Conservation (phyloP, 2,113 vertebrate genomes). For the Pithys albifrons region DNA sequence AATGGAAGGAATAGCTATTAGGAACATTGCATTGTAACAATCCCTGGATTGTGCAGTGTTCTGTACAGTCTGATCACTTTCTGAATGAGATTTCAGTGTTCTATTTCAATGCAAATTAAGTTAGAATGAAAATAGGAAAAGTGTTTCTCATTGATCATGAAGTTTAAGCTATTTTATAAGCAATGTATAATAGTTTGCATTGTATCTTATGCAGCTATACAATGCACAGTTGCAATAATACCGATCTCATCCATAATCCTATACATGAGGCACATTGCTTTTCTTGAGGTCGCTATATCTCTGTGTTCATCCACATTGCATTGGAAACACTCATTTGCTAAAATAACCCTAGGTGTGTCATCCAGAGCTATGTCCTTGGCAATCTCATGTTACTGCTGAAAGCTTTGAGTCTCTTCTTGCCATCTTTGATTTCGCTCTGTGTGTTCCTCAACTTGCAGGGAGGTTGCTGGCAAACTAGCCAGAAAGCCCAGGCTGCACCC, state of each 20-base stretch:
- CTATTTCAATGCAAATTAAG: neutral
- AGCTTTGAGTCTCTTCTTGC: neutral
- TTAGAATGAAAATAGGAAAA: neutral
- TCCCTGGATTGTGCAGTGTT: neutral
- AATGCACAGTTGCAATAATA: neutral
- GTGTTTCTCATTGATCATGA: neutral
- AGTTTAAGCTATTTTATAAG: neutral
- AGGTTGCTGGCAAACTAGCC: neutral
- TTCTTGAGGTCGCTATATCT: neutral
- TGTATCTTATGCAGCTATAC: neutral
- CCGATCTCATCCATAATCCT: neutral
- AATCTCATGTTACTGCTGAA: neutral
- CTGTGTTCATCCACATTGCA: neutral
- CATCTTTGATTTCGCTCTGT: neutral
- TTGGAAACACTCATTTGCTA: slow-evolving; percentile 8
- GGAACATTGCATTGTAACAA: rapidly evolving
- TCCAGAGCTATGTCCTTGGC: slow-evolving; percentile 29
- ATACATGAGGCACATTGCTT: rapidly evolving
- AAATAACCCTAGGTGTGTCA: slow-evolving; percentile 33
- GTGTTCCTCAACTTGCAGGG: neutral
- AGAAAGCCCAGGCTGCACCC: neutral
- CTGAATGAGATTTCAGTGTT: neutral
- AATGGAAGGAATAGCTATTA: neutral
- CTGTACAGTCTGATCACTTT: neutral
- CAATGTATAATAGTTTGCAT: neutral